Percentiles rank a stretch among this genome's conserved stretches.
phyloP scores from a whole-genome alignment of 1,140 invertebrate species.

The Lutraria rhynchaena region DNA sequence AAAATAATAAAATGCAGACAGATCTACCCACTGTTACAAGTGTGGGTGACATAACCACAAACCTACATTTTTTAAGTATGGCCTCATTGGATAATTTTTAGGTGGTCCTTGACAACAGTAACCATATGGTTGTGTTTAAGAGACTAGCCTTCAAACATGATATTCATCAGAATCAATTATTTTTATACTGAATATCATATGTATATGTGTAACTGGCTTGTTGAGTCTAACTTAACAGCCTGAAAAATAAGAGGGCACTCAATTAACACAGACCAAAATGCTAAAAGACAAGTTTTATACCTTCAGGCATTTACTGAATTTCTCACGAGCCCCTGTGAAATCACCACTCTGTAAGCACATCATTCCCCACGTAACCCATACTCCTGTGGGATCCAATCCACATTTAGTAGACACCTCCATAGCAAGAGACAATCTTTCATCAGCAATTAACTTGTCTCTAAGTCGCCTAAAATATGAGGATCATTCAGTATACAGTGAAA shows the following conservation, averaged over 20 bases:
- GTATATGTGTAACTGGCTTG: neutral
- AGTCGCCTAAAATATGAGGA: constrained; percentile 83
- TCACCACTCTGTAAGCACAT: constrained; percentile 91
- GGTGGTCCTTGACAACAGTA: no score
- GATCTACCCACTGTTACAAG: no score
- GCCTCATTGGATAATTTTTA: no score
- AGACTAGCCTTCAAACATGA: no score
- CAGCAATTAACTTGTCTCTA: constrained; percentile 87
- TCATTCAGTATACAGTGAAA: no score
- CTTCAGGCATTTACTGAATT: constrained; percentile 82
- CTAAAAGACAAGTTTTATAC: constrained; percentile 58
- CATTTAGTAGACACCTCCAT: constrained; percentile 93
- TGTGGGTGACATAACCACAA: no score
- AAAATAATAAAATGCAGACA: no score
- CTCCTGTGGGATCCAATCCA: constrained; percentile 89
- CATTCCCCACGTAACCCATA: constrained; percentile 94
- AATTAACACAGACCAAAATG: neutral
- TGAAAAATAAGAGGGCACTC: no score
- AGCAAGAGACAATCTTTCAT: constrained; percentile 92
- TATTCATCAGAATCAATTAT: no score
- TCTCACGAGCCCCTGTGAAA: constrained; percentile 87
- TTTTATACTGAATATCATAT: constrained; percentile 4
- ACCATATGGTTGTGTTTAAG: no score
- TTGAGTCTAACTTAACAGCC: no score
- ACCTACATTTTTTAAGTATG: no score